These are phyloP conservation scores for Apteryx owenii DNA, from an alignment of 2,113 vertebrate species.

Conservation along the genomic window DNA sequence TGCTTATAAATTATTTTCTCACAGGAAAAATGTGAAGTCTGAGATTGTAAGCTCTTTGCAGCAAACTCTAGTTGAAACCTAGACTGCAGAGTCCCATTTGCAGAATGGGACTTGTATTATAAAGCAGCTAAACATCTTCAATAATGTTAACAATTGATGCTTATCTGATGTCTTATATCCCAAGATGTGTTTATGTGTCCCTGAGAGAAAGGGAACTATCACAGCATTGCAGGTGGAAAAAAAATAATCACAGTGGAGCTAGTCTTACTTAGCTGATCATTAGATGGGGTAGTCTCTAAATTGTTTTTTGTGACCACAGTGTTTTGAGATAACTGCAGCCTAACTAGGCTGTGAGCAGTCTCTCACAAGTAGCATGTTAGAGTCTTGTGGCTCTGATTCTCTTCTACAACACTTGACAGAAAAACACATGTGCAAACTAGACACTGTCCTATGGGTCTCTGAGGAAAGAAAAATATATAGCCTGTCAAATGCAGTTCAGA, in stretches of 20 bases:
- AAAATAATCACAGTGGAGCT: background rate
- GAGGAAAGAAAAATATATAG: background rate
- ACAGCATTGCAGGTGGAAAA: background rate
- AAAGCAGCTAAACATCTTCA: background rate
- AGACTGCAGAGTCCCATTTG: background rate
- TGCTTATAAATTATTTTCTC: background rate
- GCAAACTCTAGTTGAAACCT: background rate
- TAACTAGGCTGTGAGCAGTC: background rate
- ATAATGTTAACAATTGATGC: background rate
- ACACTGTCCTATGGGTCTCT: background rate
- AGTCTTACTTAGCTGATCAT: background rate
- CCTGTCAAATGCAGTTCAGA: background rate
- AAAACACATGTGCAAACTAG: background rate
- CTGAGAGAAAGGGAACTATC: background rate
- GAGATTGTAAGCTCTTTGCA: background rate
- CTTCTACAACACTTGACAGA: background rate
- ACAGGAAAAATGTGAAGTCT: background rate
- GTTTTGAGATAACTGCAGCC: background rate
- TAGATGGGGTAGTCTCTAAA: background rate
- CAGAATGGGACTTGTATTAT: background rate
- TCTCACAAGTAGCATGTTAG: background rate
- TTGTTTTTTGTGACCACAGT: background rate
- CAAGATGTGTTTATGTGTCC: background rate
- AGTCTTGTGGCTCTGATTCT: background rate
- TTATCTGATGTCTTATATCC: background rate